These are phyloP conservation scores for Coluber constrictor DNA, from an alignment of 2,797 vertebrate genomes.

Conservation along the genomic window DNA sequence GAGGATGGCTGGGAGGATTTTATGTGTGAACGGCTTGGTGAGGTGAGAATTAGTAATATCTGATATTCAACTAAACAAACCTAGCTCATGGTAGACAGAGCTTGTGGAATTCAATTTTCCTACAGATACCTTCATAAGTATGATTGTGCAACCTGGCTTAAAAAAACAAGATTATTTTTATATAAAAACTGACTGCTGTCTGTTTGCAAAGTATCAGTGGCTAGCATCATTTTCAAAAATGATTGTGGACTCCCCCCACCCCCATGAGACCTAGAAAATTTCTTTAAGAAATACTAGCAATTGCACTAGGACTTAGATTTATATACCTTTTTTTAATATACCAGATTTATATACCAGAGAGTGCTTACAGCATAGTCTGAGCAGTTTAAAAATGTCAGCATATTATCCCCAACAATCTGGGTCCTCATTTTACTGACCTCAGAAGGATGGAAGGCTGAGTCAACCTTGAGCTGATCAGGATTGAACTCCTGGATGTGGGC, in stretches of 20 bases:
- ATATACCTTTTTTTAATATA: not conserved
- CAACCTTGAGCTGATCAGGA: not conserved
- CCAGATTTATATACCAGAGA: not conserved
- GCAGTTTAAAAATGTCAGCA: not conserved
- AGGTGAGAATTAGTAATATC: conserved; percentile 65
- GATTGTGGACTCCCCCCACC: not conserved
- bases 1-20: conserved; percentile 89
- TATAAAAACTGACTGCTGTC: not conserved
- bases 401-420: not conserved
- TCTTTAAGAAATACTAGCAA: not conserved
- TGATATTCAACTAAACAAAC: not conserved
- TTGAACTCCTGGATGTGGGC: not conserved
- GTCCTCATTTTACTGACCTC: not conserved
- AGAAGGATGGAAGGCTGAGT: not conserved
- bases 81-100: not conserved
- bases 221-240: not conserved
- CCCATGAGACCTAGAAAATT: not conserved
- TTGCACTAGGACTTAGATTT: not conserved
- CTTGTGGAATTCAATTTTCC: not conserved
- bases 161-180: not conserved
- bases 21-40: conserved; percentile 86
- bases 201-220: not conserved
- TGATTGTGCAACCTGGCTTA: not conserved
- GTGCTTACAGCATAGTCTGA: not conserved
- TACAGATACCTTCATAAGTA: not conserved